phyloP scores from a whole-genome alignment of 2,113 vertebrate species.

The human region GRCh38 chr6:123507501-123508000 shows the following conservation, averaged over 20 bases:
- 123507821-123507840: background rate
- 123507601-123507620: background rate
- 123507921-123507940: background rate
- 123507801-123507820: background rate
- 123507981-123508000: background rate
- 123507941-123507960: background rate
- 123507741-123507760: background rate
- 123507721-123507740: slow-evolving; percentile 5
- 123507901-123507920: background rate
- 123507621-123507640: background rate
- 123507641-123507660: background rate
- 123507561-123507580: background rate
- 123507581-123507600: background rate
- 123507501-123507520: background rate
- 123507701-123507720: background rate
- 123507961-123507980: background rate
- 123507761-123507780: background rate
- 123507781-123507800: background rate
- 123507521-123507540: background rate
- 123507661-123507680: background rate
- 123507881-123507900: background rate
- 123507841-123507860: background rate
- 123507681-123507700: background rate
- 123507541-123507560: background rate
- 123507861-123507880: background rate